Base-by-base conservation (phyloP, 2,113 vertebrate genomes). In the Sceloporus undulatus region DNA sequence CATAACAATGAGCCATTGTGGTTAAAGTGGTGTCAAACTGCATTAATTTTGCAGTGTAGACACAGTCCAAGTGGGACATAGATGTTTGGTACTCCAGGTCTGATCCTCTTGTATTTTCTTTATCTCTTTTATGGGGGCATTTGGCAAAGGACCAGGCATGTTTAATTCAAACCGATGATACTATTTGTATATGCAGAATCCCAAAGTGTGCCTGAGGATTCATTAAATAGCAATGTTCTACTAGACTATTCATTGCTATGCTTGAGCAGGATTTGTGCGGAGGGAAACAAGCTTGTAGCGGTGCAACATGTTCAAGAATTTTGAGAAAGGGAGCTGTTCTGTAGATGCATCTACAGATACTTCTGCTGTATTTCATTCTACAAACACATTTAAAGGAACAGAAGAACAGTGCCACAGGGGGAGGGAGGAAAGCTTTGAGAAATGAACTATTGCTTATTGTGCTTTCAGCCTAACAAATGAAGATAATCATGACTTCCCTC, bases 201-300 rank as follows among this genome's bases (percentile, higher is more conserved):
- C 81, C 80, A 92, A 85, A 13, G 54, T 16, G 34, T 85, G 91
- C 95, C 93, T 88, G 92, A 88, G 91, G 87, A 94, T 92, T 94
- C 77, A 90, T 94, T 95, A 96, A 95, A 86, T 11, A 81, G 87
- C 66, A 85, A 71, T 77, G 79, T 96, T 71, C 85, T 90, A 93
- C 90, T 68, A 86, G 91, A 86, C 88, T 93, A 89, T 91, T 95
- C 82, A 94, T 94, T 94, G 84, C 90, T 94, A 91, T 93, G 93
- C 92, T 94, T 90, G 86, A 92, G 93, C 90, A 84, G 89, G 54
- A 85, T 92, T 88, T 87, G 85, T 92, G 80, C 91, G 88, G 23
- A 76, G 90, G 54, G 27, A 23, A 40, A 87, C 86, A 86, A 94
- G 93, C 42, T 73, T 90, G 91, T 71, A 19, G 27, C 7, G 9